A percentile compares a stretch with the other conserved stretches of the same genome.
Conservation (phyloP, 1,140 invertebrate genomes). For the Ceratosolen fusciceps region DNA sequence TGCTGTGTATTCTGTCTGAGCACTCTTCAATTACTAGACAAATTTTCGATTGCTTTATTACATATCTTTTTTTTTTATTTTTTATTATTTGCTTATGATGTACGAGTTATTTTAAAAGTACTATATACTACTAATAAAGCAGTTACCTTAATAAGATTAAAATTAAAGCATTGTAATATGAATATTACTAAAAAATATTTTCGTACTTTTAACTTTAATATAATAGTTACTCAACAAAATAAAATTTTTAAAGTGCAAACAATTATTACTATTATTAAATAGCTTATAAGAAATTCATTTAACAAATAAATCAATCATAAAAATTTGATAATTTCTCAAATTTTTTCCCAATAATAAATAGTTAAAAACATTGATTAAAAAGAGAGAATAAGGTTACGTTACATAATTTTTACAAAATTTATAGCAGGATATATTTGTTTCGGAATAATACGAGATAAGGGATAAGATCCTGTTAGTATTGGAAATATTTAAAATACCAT, state of each 20-base stretch:
- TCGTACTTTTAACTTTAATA: neutral
- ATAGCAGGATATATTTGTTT: slow-evolving; percentile 18
- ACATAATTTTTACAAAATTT: slow-evolving; percentile 28
- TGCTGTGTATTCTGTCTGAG: neutral
- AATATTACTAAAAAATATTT: neutral
- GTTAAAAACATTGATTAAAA: neutral
- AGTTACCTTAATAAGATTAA: neutral
- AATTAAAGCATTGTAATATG: neutral
- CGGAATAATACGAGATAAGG: neutral
- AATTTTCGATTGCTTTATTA: neutral
- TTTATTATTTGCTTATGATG: neutral
- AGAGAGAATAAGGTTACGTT: neutral
- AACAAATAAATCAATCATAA: neutral
- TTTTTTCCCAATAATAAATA: neutral
- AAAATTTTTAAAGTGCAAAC: slow-evolving; percentile 6
- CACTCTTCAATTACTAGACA: neutral
- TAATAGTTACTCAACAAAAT: slow-evolving; percentile 3
- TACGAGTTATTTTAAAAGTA: neutral
- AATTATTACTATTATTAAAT: neutral
- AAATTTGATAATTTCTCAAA: slow-evolving; percentile 9
- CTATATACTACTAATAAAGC: neutral
- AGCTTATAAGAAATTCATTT: neutral
- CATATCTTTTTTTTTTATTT: neutral
- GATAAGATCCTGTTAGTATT: slow-evolving; percentile 10
- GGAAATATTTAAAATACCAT: slow-evolving; percentile 27